Evolutionary conservation across 2,888 invertebrate species (phyloP).

Genomic region (Junonia oenone): DNA sequence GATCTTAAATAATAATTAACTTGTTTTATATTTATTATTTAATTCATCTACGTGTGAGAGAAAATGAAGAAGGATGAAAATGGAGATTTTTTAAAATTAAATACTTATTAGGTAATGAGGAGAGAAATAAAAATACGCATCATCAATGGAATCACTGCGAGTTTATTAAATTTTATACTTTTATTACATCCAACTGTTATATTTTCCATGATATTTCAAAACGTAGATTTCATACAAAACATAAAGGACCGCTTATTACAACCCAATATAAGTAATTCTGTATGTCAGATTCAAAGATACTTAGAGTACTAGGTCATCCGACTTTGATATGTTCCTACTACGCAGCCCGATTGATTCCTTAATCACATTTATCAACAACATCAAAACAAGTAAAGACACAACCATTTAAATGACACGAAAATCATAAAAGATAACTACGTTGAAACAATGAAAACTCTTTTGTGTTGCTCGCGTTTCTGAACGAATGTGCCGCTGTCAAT

Average conservation of each 20-base stretch:
- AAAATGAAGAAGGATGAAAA: not conserved
- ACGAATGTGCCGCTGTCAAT: conserved; percentile 16
- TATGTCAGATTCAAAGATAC: conserved; percentile 72
- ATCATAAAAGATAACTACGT: conserved; percentile 23
- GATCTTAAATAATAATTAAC: no score
- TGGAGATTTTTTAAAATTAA: not conserved
- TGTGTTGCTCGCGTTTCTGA: conserved; percentile 14
- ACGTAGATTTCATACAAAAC: conserved; percentile 51
- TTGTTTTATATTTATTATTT: not conserved
- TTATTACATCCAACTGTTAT: conserved; percentile 74
- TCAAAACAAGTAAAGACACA: conserved; percentile 74
- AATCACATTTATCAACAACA: conserved; percentile 76
- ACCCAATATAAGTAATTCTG: conserved; percentile 39
- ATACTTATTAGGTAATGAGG: not conserved
- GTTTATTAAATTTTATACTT: conserved; percentile 73
- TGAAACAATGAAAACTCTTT: not conserved
- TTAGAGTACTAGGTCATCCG: conserved; percentile 73
- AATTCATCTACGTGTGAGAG: not conserved
- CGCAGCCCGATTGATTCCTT: conserved; percentile 70
- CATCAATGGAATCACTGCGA: conserved; percentile 78
- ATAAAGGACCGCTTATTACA: conserved; percentile 49
- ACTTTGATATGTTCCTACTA: conserved; percentile 69
- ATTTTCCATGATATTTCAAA: conserved; percentile 60
- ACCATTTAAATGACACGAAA: conserved; percentile 41
- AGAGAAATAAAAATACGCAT: conserved; percentile 52